phyloP scores from a whole-genome alignment of 1,140 invertebrate species.

The Schlechtendalia chinensis region DNA sequence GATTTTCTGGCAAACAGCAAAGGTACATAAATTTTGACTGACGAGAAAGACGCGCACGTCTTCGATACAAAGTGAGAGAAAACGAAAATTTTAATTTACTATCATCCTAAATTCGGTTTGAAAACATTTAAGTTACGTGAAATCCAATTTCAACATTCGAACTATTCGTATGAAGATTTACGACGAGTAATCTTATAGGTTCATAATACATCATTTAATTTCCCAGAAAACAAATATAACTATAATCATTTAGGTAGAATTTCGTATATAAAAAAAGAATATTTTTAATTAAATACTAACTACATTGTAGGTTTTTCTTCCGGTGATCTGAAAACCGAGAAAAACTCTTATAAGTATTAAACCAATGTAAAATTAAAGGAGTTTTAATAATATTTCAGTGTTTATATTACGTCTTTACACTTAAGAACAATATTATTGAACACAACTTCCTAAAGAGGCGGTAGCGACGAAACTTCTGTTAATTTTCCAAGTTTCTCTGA shows the following conservation, averaged over 20 bases:
- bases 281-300: not conserved
- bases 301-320: not conserved
- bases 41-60: conserved; percentile 9
- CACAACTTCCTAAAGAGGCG: not conserved
- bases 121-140: not conserved
- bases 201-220: not conserved
- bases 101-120: not conserved
- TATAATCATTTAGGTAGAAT: too few relatives aligned
- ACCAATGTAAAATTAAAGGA: not conserved
- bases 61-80: conserved; percentile 4
- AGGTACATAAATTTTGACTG: conserved; percentile 8
- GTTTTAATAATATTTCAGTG: not conserved
- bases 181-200: not conserved
- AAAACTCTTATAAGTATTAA: not conserved
- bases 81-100: conserved; percentile 7
- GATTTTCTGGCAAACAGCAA: conserved; percentile 22
- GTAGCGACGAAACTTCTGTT: not conserved
- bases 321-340: too few relatives aligned
- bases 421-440: conserved; percentile 19
- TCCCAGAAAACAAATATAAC: too few relatives aligned
- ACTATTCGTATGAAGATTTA: not conserved
- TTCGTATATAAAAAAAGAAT: too few relatives aligned
- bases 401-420: not conserved
- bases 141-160: not conserved
- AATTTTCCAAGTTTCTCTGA: not conserved